Conservation (phyloP, 2,888 invertebrate genomes). For the Invenusta paracnida region DNA sequence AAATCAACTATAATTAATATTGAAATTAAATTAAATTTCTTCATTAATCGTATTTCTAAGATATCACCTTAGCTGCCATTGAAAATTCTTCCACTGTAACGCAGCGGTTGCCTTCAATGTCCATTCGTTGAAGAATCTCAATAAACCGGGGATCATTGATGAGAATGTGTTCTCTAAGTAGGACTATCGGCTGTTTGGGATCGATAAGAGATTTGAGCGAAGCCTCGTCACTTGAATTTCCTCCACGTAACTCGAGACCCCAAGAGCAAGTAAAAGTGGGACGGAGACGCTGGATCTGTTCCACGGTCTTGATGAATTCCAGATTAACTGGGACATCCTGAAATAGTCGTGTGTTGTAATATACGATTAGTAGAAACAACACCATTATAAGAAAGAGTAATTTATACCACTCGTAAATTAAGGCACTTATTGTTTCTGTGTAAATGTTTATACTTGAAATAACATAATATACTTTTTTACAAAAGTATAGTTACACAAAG, state of each 20-base stretch:
- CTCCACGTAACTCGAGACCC: conserved; percentile 55
- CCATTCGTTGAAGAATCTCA: conserved; percentile 53
- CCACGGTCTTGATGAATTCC: conserved; percentile 55
- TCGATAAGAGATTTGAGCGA: conserved; percentile 54
- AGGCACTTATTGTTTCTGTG: no score
- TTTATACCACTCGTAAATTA: no score
- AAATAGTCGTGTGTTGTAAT: no score
- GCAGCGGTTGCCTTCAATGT: conserved; percentile 45
- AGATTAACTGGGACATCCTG: conserved; percentile 59
- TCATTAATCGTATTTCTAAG: no score
- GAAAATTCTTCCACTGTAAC: conserved; percentile 26
- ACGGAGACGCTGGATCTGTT: conserved; percentile 53
- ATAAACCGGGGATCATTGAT: conserved; percentile 54
- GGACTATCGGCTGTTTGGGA: conserved; percentile 51
- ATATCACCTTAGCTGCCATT: not conserved
- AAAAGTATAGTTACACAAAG: no score
- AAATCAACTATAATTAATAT: no score
- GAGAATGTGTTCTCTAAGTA: conserved; percentile 55
- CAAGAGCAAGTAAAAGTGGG: conserved; percentile 49
- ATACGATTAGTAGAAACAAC: no score
- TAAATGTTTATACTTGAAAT: no score
- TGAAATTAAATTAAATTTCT: no score
- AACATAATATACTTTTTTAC: no score
- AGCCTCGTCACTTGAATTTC: conserved; percentile 56
- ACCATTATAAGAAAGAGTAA: no score